A percentile compares a stretch with the other conserved stretches of the same genome.
Conservation (phyloP, 2,888 invertebrate genomes). For the Macrosoma leucophasiata region DNA sequence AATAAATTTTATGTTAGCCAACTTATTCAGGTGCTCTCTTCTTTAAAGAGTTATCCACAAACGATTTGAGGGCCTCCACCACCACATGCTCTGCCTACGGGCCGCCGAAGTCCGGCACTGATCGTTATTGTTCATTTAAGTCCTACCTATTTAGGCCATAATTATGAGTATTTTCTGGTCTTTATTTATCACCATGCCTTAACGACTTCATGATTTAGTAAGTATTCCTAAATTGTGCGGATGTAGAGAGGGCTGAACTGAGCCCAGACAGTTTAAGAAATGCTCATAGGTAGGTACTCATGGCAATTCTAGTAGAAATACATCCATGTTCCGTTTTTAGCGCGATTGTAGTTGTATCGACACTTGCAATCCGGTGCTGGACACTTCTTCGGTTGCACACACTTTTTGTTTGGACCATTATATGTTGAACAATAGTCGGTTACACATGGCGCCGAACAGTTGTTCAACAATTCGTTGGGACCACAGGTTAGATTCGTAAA, state of each 20-base stretch:
- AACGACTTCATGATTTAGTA: too few relatives aligned
- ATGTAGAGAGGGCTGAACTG: too few relatives aligned
- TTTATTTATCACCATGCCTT: too few relatives aligned
- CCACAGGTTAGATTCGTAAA: conserved; percentile 30
- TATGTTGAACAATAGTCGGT: conserved; percentile 36
- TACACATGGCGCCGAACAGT: conserved; percentile 34
- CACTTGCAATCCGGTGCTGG: conserved; percentile 38
- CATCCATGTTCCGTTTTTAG: conserved; percentile 38
- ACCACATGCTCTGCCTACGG: too few relatives aligned
- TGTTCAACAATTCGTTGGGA: conserved; percentile 28
- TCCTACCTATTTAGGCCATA: too few relatives aligned
- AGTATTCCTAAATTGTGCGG: too few relatives aligned
- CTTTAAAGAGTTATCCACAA: not conserved
- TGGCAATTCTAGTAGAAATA: conserved; percentile 32
- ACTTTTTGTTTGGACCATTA: conserved; percentile 23
- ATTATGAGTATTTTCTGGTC: too few relatives aligned
- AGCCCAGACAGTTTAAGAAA: too few relatives aligned
- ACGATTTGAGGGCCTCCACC: too few relatives aligned
- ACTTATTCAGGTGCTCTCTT: not conserved
- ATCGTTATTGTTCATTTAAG: too few relatives aligned
- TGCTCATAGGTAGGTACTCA: conserved; percentile 24
- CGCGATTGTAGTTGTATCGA: conserved; percentile 35
- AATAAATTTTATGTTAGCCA: not conserved
- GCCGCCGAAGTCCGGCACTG: too few relatives aligned
- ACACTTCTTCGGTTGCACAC: conserved; percentile 28